These are phyloP conservation scores for Nowickia ferox DNA, from an alignment of 2,888 invertebrate species.

Conservation along the genomic window DNA sequence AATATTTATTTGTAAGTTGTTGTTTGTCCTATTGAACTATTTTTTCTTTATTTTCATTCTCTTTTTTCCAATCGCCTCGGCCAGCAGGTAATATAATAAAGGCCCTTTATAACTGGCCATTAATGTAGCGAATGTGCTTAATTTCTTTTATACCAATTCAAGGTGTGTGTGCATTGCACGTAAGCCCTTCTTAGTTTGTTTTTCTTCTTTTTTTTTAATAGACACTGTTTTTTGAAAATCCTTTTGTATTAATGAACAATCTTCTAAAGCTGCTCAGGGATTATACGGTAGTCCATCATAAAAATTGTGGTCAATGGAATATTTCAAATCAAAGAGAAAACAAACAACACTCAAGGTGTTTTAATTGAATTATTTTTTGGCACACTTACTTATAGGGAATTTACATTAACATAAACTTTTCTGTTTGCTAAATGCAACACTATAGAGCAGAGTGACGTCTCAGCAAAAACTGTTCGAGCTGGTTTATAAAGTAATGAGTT, in stretches of 20 bases:
- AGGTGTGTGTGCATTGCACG: conserved; percentile 44
- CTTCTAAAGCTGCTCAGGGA: conserved; percentile 62
- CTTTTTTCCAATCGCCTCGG: conserved; percentile 2
- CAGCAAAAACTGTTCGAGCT: too few relatives aligned
- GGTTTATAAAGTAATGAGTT: too few relatives aligned
- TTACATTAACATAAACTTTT: too few relatives aligned
- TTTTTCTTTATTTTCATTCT: not conserved
- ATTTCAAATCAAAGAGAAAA: not conserved
- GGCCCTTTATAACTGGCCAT: conserved; percentile 28
- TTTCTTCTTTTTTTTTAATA: conserved; percentile 11
- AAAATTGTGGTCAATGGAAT: conserved; percentile 31
- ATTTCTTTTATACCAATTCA: conserved; percentile 27
- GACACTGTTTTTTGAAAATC: not conserved
- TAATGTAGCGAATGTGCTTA: conserved; percentile 32
- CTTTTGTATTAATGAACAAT: conserved; percentile 39
- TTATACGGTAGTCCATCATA: conserved; percentile 49
- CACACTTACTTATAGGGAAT: not conserved
- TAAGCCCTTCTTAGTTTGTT: not conserved
- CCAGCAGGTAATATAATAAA: conserved; percentile 53
- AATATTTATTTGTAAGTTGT: conserved; percentile 32
- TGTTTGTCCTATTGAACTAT: conserved; percentile 63
- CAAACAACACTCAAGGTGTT: conserved; percentile 8
- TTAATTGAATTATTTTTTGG: not conserved
- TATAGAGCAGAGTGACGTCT: too few relatives aligned
- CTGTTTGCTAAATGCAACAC: too few relatives aligned